Conservation (phyloP, 2,113 vertebrate genomes). For the Phylloscopus whistleri region DNA sequence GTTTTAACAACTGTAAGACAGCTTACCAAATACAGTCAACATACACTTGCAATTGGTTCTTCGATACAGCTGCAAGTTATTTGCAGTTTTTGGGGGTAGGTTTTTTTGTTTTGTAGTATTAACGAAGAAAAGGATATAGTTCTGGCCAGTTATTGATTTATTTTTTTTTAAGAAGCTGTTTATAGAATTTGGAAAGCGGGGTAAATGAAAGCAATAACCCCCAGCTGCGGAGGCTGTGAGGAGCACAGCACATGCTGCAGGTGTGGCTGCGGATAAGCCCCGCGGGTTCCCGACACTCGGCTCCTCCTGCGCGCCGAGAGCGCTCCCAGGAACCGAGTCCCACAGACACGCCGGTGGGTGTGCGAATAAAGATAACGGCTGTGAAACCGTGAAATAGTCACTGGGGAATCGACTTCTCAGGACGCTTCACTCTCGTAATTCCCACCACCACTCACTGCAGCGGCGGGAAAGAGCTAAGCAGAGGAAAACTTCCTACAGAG, state of each 20-base stretch:
- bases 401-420: fast-evolving
- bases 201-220: fast-evolving
- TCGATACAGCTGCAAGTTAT: neutral
- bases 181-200: neutral
- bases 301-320: neutral
- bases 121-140: fast-evolving
- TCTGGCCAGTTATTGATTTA: neutral
- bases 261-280: neutral
- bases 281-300: neutral
- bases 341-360: fast-evolving
- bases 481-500: too few species aligned
- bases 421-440: fast-evolving
- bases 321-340: fast-evolving
- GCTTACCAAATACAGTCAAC: neutral
- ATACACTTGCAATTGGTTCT: neutral
- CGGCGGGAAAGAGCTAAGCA: too few species aligned
- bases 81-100: fast-evolving
- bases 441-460: neutral
- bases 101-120: neutral
- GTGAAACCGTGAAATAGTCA: fast-evolving
- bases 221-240: fast-evolving
- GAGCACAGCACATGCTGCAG: fast-evolving
- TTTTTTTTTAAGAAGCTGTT: fast-evolving
- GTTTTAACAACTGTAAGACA: neutral
- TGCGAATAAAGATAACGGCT: fast-evolving